Percentiles rank a stretch among this genome's conserved stretches.
Evolutionary conservation across 2,113 vertebrate species (phyloP).

Genomic region (Sardina pilchardus): DNA sequence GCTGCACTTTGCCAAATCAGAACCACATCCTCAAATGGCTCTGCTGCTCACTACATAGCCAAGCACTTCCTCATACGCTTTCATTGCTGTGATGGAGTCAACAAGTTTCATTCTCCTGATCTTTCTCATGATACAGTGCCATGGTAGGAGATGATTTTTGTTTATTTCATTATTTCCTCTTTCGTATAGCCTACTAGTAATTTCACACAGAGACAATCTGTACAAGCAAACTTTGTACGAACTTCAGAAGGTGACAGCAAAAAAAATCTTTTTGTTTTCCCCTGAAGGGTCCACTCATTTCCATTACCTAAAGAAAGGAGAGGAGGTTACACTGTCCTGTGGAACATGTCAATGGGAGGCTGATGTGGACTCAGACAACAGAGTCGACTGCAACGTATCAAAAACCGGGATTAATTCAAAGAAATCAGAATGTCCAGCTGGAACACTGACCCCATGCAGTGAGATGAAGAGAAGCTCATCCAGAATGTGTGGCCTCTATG

Average conservation of each 20-base stretch:
- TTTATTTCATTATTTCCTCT: not conserved
- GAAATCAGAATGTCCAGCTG: not conserved
- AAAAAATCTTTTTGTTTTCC: not conserved
- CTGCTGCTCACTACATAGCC: too few relatives aligned
- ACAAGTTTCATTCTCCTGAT: conserved; percentile 9
- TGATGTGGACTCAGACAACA: too few relatives aligned
- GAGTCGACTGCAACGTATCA: not conserved
- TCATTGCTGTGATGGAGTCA: not conserved
- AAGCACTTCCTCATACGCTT: too few relatives aligned
- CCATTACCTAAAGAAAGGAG: too few relatives aligned
- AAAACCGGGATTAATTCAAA: not conserved
- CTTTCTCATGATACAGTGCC: not conserved
- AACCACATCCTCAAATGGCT: too few relatives aligned
- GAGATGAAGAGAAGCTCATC: not conserved
- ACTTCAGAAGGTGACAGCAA: too few relatives aligned
- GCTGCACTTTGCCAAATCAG: too few relatives aligned
- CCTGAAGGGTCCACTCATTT: conserved; percentile 33
- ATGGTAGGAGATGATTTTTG: not conserved
- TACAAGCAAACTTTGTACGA: too few relatives aligned
- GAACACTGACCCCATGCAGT: not conserved
- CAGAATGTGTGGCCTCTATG: not conserved
- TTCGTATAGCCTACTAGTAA: too few relatives aligned
- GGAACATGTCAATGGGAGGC: too few relatives aligned
- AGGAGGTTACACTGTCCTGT: too few relatives aligned
- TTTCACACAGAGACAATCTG: too few relatives aligned